Evolutionary conservation across 2,888 invertebrate genomes (phyloP), one percentile per base, ranked within the genome.

Genomic region (Acronicta aceris): DNA sequence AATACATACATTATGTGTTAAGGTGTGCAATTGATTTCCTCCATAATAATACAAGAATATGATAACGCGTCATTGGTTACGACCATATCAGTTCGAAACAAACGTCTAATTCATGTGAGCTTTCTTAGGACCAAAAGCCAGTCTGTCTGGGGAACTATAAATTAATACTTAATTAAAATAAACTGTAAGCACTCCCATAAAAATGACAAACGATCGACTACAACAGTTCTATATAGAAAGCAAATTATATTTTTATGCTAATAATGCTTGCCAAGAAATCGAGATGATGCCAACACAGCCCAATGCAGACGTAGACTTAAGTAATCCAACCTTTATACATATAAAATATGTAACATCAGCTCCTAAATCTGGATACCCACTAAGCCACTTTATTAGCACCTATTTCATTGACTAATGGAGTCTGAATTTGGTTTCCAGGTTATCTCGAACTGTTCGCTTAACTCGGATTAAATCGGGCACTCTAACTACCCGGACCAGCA

Each of bases 121-220:
- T 57, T 30, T 66, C 51, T 45, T 70, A 43, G 33, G 33, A 17
- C 66, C 15, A 48, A 55, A 42, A 0, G 0, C 12, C 17, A 25
- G 30, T 13, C 36, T 8, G 46, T 43, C 65, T 58, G 60, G 38
- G 48, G 55, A 59, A 66, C 33, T 54, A 65, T 5, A 36, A 36
- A 36, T 9, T 2, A 36, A 36, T 9, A 36, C 3, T 3, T 36
- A 45, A 64, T 73, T 57, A 42, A 54, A 68, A 50, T 33, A 36
- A 50, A 63, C 47, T 49, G 42, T 45, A 50, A 61, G 55, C 53
- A 48, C 38, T n/a, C 46, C 4, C 40, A 73, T 72, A 57, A 61
- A 72, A 54, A 61, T 61, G 43, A 67, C 53, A 57, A 60, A 66
- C 25, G 53, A 54, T 16, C 8, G 17, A 16, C 42, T 61, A 45